Evolutionary conservation across 2,888 invertebrate genomes (phyloP), one percentile per base, ranked within the genome.

Genomic region (Candidula unifasciata): DNA sequence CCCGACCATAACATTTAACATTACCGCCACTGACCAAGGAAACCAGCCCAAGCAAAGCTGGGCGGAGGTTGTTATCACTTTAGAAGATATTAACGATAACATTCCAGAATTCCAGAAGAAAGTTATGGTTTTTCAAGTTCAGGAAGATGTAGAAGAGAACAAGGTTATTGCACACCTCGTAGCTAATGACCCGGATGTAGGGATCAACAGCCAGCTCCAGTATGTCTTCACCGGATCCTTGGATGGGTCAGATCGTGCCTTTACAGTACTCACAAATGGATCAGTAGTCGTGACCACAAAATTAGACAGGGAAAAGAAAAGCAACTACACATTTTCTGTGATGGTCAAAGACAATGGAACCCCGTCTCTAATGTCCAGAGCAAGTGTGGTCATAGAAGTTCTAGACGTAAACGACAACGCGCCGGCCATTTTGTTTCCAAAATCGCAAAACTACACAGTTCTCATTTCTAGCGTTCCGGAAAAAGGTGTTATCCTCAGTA

Each of bases 21-120:
- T 99, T 0, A 96, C 97, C 21, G 98, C 98, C 0, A 96, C 96
- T 6, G 98, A 98, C 86, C 83, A 87, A 80, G 93, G 92, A 1
- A 92, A 96, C 83, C 90, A 96, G 96, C 90, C 96, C 96, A 82
- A 97, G 96, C 92, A 97, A 96, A 24, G 97, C 96, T 3, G 95
- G 35, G 90, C 92, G 0, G 88, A 89, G 13, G 89, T 93, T 8
- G 87, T 96, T 94, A 97, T 99, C 82, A 97, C 97, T 93, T 97
- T 99, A 0, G 94, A 97, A 82, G 99, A 99, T 93, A 96, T 97
- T 88, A 99, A 99, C 93, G 99, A 99, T 94, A 98, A 99, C 92
- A 95, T 96, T n/a, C 99, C 99, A 0, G 95, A 96, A 8, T 99
- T 87, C 69, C 52, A 60, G 3, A 54, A 78, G 44, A 66, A 30